These are phyloP conservation scores for Leptoteleia sp. DNA, from an alignment of 1,140 invertebrate species.

Conservation along the genomic window DNA sequence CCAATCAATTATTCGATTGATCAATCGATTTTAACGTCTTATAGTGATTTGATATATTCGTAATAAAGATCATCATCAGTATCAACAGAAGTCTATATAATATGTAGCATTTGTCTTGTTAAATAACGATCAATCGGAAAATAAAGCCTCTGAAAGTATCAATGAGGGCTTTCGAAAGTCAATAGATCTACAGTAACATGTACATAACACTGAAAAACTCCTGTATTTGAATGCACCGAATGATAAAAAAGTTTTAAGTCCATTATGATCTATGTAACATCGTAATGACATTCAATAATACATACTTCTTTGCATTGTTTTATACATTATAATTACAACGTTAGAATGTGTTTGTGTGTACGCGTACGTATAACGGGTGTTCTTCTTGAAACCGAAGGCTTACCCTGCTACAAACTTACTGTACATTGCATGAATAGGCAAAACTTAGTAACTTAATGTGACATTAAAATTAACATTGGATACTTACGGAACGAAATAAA, in stretches of 20 bases:
- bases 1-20: not conserved
- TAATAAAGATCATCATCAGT: constrained; percentile 57
- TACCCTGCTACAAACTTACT: no score
- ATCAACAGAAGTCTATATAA: constrained; percentile 60
- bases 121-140: constrained; percentile 59
- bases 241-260: constrained; percentile 64
- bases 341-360: constrained; percentile 15
- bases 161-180: constrained; percentile 57
- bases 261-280: constrained; percentile 62
- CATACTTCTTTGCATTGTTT: constrained; percentile 51
- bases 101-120: constrained; percentile 47
- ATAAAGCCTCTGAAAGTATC: constrained; percentile 63
- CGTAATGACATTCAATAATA: constrained; percentile 66
- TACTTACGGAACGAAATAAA: no score
- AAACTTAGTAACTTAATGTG: no score
- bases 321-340: constrained; percentile 68
- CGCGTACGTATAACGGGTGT: no score
- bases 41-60: constrained; percentile 59
- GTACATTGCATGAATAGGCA: no score
- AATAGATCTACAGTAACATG: constrained; percentile 61
- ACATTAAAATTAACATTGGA: no score
- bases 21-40: constrained; percentile 43
- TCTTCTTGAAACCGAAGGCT: no score
- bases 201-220: constrained; percentile 64
- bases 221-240: constrained; percentile 48